Evolutionary conservation across 2,888 invertebrate genomes (phyloP).

Genomic region (Parascotia fuliginaria): DNA sequence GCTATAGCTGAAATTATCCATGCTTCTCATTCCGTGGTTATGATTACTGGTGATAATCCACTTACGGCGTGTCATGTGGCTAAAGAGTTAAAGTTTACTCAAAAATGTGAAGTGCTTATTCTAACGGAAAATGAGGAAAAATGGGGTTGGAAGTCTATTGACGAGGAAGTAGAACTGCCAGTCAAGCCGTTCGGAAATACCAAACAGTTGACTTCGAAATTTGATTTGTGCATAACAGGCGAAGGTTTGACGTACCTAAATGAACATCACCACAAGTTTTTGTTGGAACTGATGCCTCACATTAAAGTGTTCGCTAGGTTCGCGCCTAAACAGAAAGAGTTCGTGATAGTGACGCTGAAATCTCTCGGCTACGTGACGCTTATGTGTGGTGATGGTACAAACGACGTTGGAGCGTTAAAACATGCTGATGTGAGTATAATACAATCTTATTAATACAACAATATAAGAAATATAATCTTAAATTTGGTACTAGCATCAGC

Average conservation of each 20-base stretch:
- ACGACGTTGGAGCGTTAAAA: constrained; percentile 99
- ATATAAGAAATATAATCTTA: too few species aligned
- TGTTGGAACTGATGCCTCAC: constrained; percentile 92
- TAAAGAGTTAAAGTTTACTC: constrained; percentile 95
- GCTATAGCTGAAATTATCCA: constrained; percentile 98
- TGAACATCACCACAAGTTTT: constrained; percentile 86
- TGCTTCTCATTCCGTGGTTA: constrained; percentile 97
- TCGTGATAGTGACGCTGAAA: constrained; percentile 95
- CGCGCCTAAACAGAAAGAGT: constrained; percentile 99
- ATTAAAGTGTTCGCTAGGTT: constrained; percentile 98
- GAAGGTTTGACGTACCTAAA: constrained; percentile 92
- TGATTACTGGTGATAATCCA: constrained; percentile 99
- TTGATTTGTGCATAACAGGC: constrained; percentile 98
- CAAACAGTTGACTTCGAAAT: constrained; percentile 88
- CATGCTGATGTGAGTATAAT: constrained; percentile 95
- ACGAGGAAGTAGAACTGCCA: constrained; percentile 84
- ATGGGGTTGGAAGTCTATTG: constrained; percentile 93
- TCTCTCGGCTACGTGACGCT: constrained; percentile 94
- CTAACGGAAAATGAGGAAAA: constrained; percentile 80
- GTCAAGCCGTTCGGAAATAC: constrained; percentile 77
- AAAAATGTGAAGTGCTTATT: constrained; percentile 88
- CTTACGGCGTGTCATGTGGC: constrained; percentile 99
- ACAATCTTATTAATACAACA: too few species aligned
- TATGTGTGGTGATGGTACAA: constrained; percentile 99
- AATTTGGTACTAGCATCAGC: too few species aligned